Evolutionary conservation across 2,797 vertebrate species (phyloP), one percentile per base, ranked within the genome.

Genomic region (Aselliscus stoliczkanus): DNA sequence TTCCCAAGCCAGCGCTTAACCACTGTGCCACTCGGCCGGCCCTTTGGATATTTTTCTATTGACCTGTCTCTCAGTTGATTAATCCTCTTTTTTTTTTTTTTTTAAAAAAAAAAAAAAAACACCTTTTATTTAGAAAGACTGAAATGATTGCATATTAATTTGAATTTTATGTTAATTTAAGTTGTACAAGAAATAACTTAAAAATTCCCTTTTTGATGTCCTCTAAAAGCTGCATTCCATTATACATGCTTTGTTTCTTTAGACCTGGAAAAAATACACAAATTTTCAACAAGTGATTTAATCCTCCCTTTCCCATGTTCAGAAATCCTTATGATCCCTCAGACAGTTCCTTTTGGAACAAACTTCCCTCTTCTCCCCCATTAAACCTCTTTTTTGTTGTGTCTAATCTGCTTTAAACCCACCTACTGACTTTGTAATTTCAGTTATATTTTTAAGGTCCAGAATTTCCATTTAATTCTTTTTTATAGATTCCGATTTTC

Each of bases 401-500:
- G 21, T 69, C 20, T 67, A 56, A 70, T 80, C 42, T 80, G 60
- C 23, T 58, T 62, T 80, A 79, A 80, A 86, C n/a, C 47, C 31
- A 87, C 34, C 60, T n/a, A 56, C n/a, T 90, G 25, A 91, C 27
- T 91, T 95, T 75, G 64, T 95, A 73, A 42, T 73, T 50, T 91
- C 54, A 34, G 39, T 91, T 86, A 58, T 58, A 47, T 73, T 95
- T 77, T 86, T 72, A 11, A 91, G 75, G 47, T 72, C 42, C 54
- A 86, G 65, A 65, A 73, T 95, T 73, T 65, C 58, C 67, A 64
- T 90, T 84, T 85, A 79, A 80, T 72, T 87, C 17, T 62, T 70
- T 73, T 94, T 90, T 83, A 50, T 85, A 54, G 54, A 85, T 94
- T 95, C 47, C 18, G 65, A 50, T 91, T 73, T 58, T 86, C 67